A percentile compares a stretch with the other conserved stretches of the same genome.
phyloP scores from a whole-genome alignment of 1,140 invertebrate species.

The Drosophila tani region DNA sequence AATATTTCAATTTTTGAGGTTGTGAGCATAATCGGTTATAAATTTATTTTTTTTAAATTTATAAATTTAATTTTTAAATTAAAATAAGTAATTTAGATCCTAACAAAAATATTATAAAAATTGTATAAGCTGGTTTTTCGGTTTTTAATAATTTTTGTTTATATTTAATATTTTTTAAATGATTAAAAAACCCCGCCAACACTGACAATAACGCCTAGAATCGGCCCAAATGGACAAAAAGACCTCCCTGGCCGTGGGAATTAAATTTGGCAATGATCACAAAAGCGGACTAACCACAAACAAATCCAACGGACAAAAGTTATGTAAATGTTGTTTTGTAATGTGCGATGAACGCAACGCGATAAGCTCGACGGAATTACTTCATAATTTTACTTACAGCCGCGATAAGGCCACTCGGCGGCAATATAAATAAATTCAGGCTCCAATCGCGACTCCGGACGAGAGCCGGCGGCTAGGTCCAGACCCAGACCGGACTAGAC shows the following conservation, averaged over 20 bases:
- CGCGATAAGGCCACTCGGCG: constrained; percentile 49
- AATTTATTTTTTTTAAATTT: no score
- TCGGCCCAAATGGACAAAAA: constrained; percentile 6
- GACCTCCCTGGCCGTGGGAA: constrained; percentile 69
- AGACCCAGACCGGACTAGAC: not conserved
- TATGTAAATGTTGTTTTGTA: constrained; percentile 82
- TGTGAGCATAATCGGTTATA: no score
- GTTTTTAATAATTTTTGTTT: not conserved
- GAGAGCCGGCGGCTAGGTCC: constrained; percentile 32
- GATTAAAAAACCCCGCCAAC: not conserved
- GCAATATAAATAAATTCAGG: constrained; percentile 62
- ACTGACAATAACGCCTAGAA: constrained; percentile 3
- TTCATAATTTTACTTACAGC: constrained; percentile 79
- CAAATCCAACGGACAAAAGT: constrained; percentile 67
- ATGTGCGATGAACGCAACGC: constrained; percentile 82
- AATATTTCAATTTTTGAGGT: no score
- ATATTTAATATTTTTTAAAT: no score
- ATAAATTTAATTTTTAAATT: no score
- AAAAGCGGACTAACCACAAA: constrained; percentile 44
- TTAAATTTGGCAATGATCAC: constrained; percentile 70
- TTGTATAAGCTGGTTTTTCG: not conserved
- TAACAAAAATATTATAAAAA: not conserved
- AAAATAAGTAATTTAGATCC: no score
- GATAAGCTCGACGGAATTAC: constrained; percentile 74
- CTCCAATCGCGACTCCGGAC: constrained; percentile 23